These are phyloP conservation scores for Cyclina sinensis DNA, from an alignment of 1,140 invertebrate species.

Conservation along the genomic window DNA sequence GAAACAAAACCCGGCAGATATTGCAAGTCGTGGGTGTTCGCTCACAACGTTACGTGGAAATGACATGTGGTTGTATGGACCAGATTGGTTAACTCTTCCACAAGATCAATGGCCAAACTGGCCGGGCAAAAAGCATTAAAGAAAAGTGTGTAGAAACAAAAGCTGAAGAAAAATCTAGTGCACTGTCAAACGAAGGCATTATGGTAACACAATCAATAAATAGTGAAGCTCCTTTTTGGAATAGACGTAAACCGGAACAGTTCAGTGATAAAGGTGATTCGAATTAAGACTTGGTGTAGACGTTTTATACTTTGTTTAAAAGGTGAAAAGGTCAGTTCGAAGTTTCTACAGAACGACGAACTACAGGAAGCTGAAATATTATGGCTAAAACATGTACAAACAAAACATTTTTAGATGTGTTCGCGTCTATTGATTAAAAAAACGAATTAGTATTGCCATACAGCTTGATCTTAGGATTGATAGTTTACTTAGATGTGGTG, in stretches of 20 bases:
- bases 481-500: not conserved
- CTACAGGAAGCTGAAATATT: not conserved
- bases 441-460: not conserved
- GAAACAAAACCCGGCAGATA: not conserved
- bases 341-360: not conserved
- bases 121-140: not conserved
- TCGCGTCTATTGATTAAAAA: not conserved
- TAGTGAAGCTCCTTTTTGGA: not conserved
- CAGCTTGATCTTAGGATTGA: not conserved
- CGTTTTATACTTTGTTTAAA: not conserved
- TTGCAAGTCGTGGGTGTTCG: conserved; percentile 10
- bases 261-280: not conserved
- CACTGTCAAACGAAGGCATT: not conserved
- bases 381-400: conserved; percentile 19
- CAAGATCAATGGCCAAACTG: not conserved
- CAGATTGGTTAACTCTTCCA: not conserved
- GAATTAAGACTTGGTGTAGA: not conserved
- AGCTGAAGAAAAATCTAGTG: not conserved
- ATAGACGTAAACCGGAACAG: not conserved
- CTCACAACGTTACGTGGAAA: not conserved
- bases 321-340: not conserved
- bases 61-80: not conserved
- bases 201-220: not conserved
- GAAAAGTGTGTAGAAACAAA: not conserved
- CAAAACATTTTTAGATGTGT: conserved; percentile 28